Percentiles rank a stretch among this genome's conserved stretches.
Evolutionary conservation across 2,113 vertebrate species (phyloP).

Genomic region (Cisticola juncidis): DNA sequence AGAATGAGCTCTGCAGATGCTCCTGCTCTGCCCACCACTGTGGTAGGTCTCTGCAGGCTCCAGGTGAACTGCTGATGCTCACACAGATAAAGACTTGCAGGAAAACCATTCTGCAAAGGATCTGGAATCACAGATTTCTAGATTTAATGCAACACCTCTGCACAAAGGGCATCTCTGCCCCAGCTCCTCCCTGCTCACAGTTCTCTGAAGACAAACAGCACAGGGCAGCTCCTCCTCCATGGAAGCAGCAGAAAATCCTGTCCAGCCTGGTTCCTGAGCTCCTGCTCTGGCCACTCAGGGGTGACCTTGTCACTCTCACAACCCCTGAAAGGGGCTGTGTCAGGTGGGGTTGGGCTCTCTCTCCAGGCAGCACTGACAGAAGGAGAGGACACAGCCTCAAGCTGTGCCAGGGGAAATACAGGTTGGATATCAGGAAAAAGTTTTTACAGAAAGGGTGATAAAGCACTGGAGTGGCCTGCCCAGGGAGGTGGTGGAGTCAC

Average conservation of each 20-base stretch:
- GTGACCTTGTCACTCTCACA: background rate
- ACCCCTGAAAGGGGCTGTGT: background rate
- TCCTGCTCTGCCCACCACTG: conserved; percentile 6
- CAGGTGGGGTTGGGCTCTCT: background rate
- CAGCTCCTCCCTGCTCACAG: background rate
- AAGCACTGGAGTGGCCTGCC: background rate
- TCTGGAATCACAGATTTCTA: background rate
- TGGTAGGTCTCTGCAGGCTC: conserved; percentile 34
- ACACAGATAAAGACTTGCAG: background rate
- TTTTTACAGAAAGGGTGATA: background rate
- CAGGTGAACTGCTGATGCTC: background rate
- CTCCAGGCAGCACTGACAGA: background rate
- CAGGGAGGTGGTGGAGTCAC: background rate
- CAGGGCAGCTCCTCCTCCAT: background rate
- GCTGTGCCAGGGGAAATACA: background rate
- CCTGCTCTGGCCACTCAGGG: background rate
- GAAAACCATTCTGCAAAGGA: background rate
- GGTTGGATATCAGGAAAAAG: background rate
- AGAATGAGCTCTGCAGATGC: conserved; percentile 15
- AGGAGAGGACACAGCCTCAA: background rate
- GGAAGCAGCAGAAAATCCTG: background rate
- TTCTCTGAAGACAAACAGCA: accelerated
- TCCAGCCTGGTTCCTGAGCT: background rate
- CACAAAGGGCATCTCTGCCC: background rate
- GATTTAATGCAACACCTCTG: background rate